Base-by-base conservation (phyloP, 1,140 invertebrate genomes). In the Eupristina koningsbergeri region DNA sequence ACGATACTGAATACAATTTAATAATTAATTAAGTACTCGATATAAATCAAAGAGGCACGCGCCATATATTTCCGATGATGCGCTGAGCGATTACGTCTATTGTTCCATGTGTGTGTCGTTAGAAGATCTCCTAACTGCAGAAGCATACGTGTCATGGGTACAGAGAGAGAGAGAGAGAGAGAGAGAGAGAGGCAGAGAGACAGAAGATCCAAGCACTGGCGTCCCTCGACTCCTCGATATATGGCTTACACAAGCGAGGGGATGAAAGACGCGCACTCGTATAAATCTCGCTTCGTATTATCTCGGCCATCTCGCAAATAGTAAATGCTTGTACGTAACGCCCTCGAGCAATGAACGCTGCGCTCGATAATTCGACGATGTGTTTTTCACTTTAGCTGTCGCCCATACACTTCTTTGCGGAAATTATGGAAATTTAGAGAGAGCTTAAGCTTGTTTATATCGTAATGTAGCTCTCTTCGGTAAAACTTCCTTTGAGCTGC, bases 261-360 rank as follows among this genome's bases (percentile, higher is more conserved):
- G 86, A 87, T 87, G 86, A 88, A 86, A 87, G 85, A 88, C 86
- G 85, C 86, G 86, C 84, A 84, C 85, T 84, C 84, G 82, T 90
- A 88, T 90, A 91, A 90, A 90, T 91, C 89, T 89, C 89, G 85
- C 86, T 86, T 85, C 76, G 85, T 89, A 90, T 89, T 89, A 89
- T 91, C 89, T 88, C 80, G 87, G 87, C 87, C 86, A 88, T 87
- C 86, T 88, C 86, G 87, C 86, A 90, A 90, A 90, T 89, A 89
- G 89, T 90, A 89, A 89, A 89, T 89, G 86, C 89, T 89, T 89
- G 89, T 89, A 88, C 87, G 86, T 75, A 88, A 89, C 88, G 88
- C 89, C 89, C 87, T 84, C 78, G 64, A 71, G 45, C 69, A 84
- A 86, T 85, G 81, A 83, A 85, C 82, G 84, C 63, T 29, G 47